Conservation (phyloP, 2,888 invertebrate species). For the Synergus laeviventris region DNA sequence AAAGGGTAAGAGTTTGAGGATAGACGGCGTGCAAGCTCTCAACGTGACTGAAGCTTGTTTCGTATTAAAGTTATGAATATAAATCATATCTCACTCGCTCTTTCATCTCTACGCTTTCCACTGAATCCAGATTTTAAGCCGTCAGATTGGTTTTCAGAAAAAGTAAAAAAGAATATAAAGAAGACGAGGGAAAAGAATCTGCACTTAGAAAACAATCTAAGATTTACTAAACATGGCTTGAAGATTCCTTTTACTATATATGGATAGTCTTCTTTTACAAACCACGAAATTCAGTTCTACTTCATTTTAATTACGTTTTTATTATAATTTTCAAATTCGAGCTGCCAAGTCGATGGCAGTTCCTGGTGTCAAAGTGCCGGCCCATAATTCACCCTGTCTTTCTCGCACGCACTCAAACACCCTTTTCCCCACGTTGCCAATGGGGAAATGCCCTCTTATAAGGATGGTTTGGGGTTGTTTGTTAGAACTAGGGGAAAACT, state of each 20-base stretch:
- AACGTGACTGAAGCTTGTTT: slow-evolving; percentile 70
- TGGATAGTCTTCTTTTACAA: no score
- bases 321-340: no score
- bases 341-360: neutral
- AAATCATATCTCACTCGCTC: slow-evolving; percentile 60
- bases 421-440: neutral
- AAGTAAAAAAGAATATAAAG: neutral
- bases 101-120: neutral
- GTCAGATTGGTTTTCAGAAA: neutral
- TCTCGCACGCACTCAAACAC: neutral
- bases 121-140: neutral
- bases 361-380: neutral
- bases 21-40: slow-evolving; percentile 36
- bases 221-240: no score
- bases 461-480: neutral
- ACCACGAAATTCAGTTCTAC: no score
- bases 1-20: slow-evolving; percentile 22
- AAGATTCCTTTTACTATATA: no score
- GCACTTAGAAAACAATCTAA: neutral
- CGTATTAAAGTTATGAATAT: slow-evolving; percentile 74
- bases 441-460: neutral
- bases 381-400: slow-evolving; percentile 8
- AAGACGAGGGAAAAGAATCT: neutral
- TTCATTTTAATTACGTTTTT: no score
- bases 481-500: neutral